A percentile compares a stretch with the other conserved stretches of the same genome.
Evolutionary conservation across 1,140 invertebrate genomes (phyloP).

Genomic region (Apis laboriosa): DNA sequence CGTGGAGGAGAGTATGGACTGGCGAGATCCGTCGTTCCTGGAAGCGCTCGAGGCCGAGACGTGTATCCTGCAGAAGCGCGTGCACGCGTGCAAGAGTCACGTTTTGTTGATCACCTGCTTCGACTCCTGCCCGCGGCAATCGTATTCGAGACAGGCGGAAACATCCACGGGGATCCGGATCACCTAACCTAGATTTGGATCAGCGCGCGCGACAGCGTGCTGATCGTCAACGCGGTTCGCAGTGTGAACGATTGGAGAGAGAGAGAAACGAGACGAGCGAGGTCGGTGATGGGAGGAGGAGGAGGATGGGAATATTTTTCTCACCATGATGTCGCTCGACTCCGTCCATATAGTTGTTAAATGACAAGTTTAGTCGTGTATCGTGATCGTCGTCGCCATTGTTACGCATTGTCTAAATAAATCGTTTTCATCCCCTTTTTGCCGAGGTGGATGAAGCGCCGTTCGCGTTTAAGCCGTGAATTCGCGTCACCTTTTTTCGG

Average conservation of each 20-base stretch:
- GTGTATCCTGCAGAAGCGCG: conserved; percentile 81
- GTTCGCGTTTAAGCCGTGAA: background rate
- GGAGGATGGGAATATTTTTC: background rate
- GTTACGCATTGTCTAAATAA: conserved; percentile 45
- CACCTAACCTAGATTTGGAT: conserved; percentile 74
- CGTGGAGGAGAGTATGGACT: conserved; percentile 82
- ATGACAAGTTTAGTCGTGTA: conserved; percentile 55
- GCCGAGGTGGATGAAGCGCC: background rate
- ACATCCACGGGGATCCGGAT: conserved; percentile 65
- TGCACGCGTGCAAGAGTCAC: conserved; percentile 82
- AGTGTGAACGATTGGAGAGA: conserved; percentile 46
- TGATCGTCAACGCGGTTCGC: conserved; percentile 61
- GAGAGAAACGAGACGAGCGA: conserved; percentile 66
- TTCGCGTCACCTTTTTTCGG: no score
- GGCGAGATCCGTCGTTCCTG: conserved; percentile 81
- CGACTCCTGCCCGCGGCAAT: conserved; percentile 75
- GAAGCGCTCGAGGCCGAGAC: conserved; percentile 83
- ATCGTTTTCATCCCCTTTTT: background rate
- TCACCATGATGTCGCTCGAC: conserved; percentile 67
- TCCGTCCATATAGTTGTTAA: conserved; percentile 68
- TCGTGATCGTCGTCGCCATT: conserved; percentile 58
- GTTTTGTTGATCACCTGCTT: conserved; percentile 82
- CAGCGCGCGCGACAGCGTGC: conserved; percentile 72
- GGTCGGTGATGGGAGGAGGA: conserved; percentile 43
- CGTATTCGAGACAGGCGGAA: conserved; percentile 46